Base-by-base conservation (phyloP, 2,797 vertebrate genomes). In the Hyperoplus immaculatus region DNA sequence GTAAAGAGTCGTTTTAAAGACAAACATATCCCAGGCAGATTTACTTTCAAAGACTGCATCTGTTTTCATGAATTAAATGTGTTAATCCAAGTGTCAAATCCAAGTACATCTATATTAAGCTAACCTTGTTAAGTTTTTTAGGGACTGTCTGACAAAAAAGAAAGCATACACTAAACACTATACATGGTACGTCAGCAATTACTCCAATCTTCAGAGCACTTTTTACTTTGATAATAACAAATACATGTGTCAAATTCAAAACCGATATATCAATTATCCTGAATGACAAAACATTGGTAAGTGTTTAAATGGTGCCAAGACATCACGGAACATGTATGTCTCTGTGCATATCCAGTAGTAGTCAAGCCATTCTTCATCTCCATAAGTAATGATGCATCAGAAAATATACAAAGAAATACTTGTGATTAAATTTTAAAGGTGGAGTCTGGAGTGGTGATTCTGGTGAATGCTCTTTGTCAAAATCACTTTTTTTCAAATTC, bases 401-500 rank as follows among this genome's bases (percentile, higher is more conserved):
- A 51, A 67, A 69, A 63, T 51, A 4, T 15, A 45, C n/a, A 79
- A 72, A 70, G 3, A 75, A 29, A 43, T 12, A 49, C 29, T 8
- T 39, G 21, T 64, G n/a, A 58, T 65, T 46, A 41, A 15, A 41
- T 75, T 75, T 62, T 29, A 29, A 29, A 29, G 29, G 29, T 29
- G 29, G 29, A 29, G 29, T 29, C 29, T 29, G 29, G 29, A 29
- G 29, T 29, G 29, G 29, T 29, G 29, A 29, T 29, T 29, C 29
- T 29, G 29, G 29, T 29, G 29, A 29, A 29, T 29, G 29, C 29
- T 29, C 29, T 29, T 29, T 29, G 29, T 29, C 29, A 29, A 29
- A 29, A 29, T 29, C 29, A 29, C 29, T 29, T 29, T 29, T 3
- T 29, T 29, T 29, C 29, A 29, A 29, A 29, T 29, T 29, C 29